Base-by-base conservation (phyloP, 2,113 vertebrate species). In the Xenus cinereus region DNA sequence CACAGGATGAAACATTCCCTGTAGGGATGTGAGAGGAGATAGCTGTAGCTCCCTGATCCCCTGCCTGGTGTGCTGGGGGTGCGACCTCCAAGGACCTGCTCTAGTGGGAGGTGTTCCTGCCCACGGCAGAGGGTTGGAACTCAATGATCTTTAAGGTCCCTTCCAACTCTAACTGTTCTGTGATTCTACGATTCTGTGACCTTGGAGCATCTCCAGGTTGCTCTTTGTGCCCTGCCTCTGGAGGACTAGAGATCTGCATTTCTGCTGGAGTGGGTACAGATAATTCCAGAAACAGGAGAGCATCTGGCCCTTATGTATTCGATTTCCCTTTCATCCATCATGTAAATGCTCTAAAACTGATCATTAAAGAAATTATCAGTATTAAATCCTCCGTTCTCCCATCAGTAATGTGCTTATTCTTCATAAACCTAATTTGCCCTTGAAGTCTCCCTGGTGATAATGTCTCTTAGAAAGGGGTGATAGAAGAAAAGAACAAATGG, bases 341-440 rank as follows among this genome's bases (percentile, higher is more conserved):
- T 89, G 87, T 95, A 83, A 93, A 83, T 93, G 74, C 93, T 94
- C 93, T 82, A 80, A 95, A 91, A 43, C 81, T 10, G 22, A 76
- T 94, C 89, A 85, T 91, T 95, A 67, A 89, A 94, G 84, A 77
- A 91, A 95, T 91, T 75, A 33, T 4, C 81, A 89, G 81, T 87
- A 94, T 96, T 95, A 89, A 95, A 83, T 87, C 43, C 51, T 91
- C 71, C 33, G 1, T 85, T 89, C 45, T 92, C 57, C 41, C 51
- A 46, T 87, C 62, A 74, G 71, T 84, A 83, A 87, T 77, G 67
- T 87, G 73, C 92, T 93, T 97, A 93, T 94, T 92, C 80, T 59
- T 89, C 87, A 82, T 96, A 93, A 95, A 95, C 46, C 46, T 96
- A 93, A 96, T 94, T 93, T 94, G 43, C 68, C 56, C 54, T 72